These are phyloP conservation scores for Ahaetulla prasina DNA, from an alignment of 2,113 vertebrate species.

Conservation along the genomic window DNA sequence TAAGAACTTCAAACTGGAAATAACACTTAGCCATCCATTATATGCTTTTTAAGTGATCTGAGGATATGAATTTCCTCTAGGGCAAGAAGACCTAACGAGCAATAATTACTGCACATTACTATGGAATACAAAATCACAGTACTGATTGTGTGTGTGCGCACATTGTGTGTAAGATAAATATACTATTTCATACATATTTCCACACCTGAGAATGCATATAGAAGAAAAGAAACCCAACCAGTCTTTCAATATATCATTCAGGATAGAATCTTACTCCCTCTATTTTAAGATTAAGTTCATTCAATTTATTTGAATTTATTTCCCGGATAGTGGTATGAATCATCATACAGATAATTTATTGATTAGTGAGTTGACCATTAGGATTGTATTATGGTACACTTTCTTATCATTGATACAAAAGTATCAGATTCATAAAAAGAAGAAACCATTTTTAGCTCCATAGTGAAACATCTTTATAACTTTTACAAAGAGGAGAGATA, in stretches of 20 bases:
- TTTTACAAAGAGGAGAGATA: background rate
- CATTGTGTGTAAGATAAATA: background rate
- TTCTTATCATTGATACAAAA: background rate
- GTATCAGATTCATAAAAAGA: background rate
- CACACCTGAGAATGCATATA: background rate
- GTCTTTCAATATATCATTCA: background rate
- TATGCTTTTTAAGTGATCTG: background rate
- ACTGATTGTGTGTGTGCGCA: background rate
- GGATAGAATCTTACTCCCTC: background rate
- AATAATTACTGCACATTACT: background rate
- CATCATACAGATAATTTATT: background rate
- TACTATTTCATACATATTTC: background rate
- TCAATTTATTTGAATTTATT: background rate
- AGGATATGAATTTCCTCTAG: background rate
- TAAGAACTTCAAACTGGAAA: background rate
- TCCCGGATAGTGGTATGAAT: too few species aligned
- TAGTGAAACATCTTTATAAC: background rate
- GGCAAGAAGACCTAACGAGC: background rate
- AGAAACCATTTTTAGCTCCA: background rate
- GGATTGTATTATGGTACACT: background rate
- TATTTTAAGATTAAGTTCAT: background rate
- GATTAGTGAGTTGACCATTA: background rate
- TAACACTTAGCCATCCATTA: background rate
- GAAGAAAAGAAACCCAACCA: background rate
- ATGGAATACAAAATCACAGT: background rate